A percentile compares a stretch with the other conserved stretches of the same genome.
Evolutionary conservation across 2,888 invertebrate genomes (phyloP).

Genomic region (Morpho helenor): DNA sequence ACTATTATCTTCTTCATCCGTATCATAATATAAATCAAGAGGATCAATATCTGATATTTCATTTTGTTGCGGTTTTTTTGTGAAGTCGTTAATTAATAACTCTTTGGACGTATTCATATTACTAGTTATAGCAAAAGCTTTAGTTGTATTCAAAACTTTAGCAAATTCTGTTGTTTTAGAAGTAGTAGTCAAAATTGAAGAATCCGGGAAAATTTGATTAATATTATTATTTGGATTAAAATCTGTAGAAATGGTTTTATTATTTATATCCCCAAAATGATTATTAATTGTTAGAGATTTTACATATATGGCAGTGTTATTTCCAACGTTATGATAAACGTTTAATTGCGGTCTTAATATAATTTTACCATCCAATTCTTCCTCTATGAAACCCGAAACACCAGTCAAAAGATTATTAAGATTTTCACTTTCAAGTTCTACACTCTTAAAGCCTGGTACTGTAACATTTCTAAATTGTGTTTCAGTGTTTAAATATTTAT

Average conservation of each 20-base stretch:
- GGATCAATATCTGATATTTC: constrained; percentile 36
- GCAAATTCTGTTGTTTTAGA: background rate
- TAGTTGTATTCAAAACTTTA: background rate
- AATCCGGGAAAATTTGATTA: background rate
- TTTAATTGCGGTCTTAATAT: constrained; percentile 25
- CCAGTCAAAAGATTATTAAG: constrained; percentile 39
- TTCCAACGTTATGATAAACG: constrained; percentile 33
- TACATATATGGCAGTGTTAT: constrained; percentile 46
- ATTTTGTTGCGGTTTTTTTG: constrained; percentile 34
- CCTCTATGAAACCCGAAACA: constrained; percentile 42
- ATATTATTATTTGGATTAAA: background rate
- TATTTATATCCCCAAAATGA: constrained; percentile 25
- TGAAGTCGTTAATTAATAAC: constrained; percentile 12
- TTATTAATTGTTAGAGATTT: constrained; percentile 44
- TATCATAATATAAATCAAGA: constrained; percentile 35
- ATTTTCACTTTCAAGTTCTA: constrained; percentile 27
- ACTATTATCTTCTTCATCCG: constrained; percentile 50
- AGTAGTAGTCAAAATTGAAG: background rate
- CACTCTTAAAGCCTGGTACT: constrained; percentile 19
- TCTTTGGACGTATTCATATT: constrained; percentile 9
- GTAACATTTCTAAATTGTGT: constrained; percentile 11
- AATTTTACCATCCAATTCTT: constrained; percentile 36
- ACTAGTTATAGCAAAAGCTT: constrained; percentile 5
- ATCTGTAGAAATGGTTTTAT: constrained; percentile 20
- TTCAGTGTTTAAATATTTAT: constrained; percentile 24